Percentiles rank a stretch among this genome's conserved stretches.
These are phyloP conservation scores for Aurelia aurita complex sp. Pacific DNA, from an alignment of 30 jellyfish, hydroid and myxozoan species.

Conservation along the genomic window DNA sequence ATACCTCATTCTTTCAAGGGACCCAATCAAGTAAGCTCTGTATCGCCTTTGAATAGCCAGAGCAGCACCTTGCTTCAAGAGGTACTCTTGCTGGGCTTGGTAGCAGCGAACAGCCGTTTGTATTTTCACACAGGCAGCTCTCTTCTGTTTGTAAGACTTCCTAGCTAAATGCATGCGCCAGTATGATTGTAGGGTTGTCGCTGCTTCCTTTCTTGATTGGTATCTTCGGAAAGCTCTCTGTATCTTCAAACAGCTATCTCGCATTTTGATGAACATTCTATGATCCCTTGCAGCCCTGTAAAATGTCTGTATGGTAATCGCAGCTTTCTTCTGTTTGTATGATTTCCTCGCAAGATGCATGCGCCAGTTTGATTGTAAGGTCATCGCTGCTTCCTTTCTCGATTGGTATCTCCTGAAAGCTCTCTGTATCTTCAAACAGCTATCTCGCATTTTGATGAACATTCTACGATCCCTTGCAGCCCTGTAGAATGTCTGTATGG, in stretches of 20 bases:
- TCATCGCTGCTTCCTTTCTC: constrained; percentile 34
- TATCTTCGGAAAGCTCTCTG: constrained; percentile 30
- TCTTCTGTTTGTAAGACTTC: constrained; percentile 2
- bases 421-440: constrained; percentile 44
- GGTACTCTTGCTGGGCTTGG: constrained; percentile 37
- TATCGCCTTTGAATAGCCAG: constrained; percentile 56
- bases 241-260: constrained; percentile 35
- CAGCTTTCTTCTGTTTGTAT: constrained; percentile 26
- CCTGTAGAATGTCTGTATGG: constrained; percentile 46
- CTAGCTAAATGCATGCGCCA: constrained; percentile 62
- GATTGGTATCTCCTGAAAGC: constrained; percentile 6
- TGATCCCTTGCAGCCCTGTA: constrained; percentile 25
- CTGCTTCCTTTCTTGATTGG: constrained; percentile 31
- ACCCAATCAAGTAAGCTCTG: constrained; percentile 56
- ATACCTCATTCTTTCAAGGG: constrained; percentile 24
- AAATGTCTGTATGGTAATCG: constrained; percentile 33
- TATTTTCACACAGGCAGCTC: constrained; percentile 45
- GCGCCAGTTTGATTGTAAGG: constrained; percentile 54
- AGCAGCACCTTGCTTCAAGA: constrained; percentile 53
- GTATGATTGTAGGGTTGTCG: constrained; percentile 35
- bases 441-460: constrained; percentile 13
- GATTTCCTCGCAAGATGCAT: constrained; percentile 50
- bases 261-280: constrained; percentile 17
- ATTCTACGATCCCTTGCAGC: constrained; percentile 14
- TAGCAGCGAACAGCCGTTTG: constrained; percentile 47